Percentiles rank a stretch among this genome's conserved stretches.
Conservation (phyloP, 2,888 invertebrate genomes). For the Sthenelais limicola region DNA sequence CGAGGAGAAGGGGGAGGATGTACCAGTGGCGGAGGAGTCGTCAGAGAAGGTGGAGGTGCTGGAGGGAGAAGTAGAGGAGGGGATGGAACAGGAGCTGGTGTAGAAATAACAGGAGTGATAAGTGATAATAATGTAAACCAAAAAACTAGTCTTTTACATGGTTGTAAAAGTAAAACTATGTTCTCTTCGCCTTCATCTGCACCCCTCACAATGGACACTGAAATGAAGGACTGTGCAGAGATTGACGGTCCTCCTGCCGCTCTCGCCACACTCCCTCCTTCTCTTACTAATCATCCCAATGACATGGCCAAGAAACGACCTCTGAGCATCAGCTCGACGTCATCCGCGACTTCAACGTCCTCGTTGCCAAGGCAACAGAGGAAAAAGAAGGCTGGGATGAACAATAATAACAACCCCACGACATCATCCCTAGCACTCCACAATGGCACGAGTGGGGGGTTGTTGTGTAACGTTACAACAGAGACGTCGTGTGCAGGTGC, state of each 20-base stretch:
- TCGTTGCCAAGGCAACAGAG: constrained; percentile 62
- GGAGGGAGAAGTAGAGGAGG: too few relatives aligned
- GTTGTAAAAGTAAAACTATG: too few relatives aligned
- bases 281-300: neutral
- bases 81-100: too few relatives aligned
- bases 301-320: constrained; percentile 71
- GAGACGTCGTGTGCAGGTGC: neutral
- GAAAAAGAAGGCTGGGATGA: constrained; percentile 52
- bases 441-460: constrained; percentile 1
- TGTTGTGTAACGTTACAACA: too few relatives aligned
- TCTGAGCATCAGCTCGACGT: constrained; percentile 70
- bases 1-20: constrained; percentile 15
- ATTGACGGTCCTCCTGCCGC: constrained; percentile 16
- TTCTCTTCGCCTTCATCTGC: too few relatives aligned
- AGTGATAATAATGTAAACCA: too few relatives aligned
- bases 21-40: too few relatives aligned
- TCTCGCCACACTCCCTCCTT: neutral
- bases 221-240: neutral
- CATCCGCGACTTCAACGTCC: constrained; percentile 66
- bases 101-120: too few relatives aligned
- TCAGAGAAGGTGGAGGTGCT: too few relatives aligned
- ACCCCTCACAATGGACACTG: too few relatives aligned
- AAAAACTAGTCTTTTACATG: too few relatives aligned
- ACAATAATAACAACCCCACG: neutral
- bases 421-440: neutral